These are phyloP conservation scores for Carettochelys insculpta DNA, from an alignment of 2,113 vertebrate species.

Conservation along the genomic window DNA sequence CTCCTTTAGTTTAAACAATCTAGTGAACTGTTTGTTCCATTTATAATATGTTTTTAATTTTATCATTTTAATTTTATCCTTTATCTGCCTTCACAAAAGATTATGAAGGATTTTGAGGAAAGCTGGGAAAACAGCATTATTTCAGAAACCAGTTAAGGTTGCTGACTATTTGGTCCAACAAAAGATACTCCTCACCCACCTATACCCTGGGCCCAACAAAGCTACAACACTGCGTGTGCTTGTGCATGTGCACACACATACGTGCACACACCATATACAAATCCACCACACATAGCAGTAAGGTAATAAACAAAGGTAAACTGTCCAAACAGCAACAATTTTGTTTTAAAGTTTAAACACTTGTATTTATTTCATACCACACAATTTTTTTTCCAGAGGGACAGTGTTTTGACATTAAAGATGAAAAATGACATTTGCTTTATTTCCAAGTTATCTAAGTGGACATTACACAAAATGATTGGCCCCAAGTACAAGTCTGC, in stretches of 20 bases:
- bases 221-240: background rate
- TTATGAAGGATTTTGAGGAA: fast-evolving
- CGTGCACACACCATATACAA: background rate
- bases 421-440: background rate
- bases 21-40: background rate
- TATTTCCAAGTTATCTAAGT: background rate
- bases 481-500: background rate
- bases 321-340: background rate
- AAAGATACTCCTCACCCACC: background rate
- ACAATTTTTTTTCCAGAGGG: background rate
- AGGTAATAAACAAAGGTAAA: background rate
- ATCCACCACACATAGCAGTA: background rate
- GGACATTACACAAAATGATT: conserved; percentile 2
- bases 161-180: fast-evolving
- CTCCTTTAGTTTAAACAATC: background rate
- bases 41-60: background rate
- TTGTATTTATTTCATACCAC: background rate
- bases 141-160: background rate
- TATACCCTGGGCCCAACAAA: background rate
- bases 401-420: background rate
- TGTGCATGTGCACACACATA: background rate
- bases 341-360: background rate
- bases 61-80: no score
- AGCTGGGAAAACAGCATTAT: background rate
- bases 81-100: background rate